Conservation (phyloP, 2,797 vertebrate species). For the Triplophysa yarkandensis region DNA sequence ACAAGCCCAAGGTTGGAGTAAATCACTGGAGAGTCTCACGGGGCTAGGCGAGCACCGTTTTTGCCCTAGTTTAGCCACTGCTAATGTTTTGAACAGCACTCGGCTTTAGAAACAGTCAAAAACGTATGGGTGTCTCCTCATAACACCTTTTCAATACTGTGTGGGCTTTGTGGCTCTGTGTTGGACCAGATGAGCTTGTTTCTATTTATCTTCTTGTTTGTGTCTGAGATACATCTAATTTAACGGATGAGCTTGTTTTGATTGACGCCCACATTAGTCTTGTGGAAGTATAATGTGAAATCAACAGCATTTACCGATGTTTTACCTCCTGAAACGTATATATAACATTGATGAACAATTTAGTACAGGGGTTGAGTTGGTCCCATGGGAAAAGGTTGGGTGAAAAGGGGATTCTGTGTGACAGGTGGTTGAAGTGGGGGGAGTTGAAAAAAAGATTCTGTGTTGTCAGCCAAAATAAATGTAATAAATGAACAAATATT, state of each 20-base stretch:
- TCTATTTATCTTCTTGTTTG: not conserved
- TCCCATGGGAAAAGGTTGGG: not conserved
- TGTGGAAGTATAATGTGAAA: not conserved
- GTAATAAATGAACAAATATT: not conserved
- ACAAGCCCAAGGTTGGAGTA: conserved; percentile 76
- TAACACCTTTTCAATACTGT: not conserved
- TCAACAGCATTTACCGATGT: not conserved
- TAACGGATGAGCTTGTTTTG: not conserved
- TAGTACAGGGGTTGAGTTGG: not conserved
- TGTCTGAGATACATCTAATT: not conserved
- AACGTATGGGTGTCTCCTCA: conserved; percentile 24
- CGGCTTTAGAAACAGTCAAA: not conserved
- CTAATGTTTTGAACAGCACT: conserved; percentile 16
- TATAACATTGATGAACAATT: not conserved
- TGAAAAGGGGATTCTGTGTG: not conserved
- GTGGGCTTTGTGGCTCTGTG: not conserved
- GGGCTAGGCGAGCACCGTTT: conserved; percentile 64
- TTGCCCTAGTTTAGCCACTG: conserved; percentile 54
- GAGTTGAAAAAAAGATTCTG: not conserved
- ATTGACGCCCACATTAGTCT: not conserved
- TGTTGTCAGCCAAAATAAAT: not conserved
- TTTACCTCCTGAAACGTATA: not conserved
- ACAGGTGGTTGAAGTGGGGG: not conserved
- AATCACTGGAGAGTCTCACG: conserved; percentile 59
- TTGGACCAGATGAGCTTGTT: conserved; percentile 21